A percentile compares a stretch with the other conserved stretches of the same genome.
Conservation (phyloP, 2,113 vertebrate species). For the Pica pica region DNA sequence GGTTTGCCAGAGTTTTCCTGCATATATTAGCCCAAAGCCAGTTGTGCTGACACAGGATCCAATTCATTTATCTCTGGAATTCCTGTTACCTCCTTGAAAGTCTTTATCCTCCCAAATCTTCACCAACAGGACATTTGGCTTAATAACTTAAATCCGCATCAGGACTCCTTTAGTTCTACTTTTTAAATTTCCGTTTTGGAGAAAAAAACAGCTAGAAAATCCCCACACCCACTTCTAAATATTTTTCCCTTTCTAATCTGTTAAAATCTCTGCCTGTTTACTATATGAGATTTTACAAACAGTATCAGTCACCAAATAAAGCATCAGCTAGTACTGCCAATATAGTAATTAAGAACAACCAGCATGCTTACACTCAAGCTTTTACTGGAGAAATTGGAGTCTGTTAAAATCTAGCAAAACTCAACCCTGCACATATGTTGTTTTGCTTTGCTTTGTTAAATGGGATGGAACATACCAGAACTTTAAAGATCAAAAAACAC, state of each 20-base stretch:
- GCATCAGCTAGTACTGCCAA: conserved; percentile 15
- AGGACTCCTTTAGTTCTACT: not conserved
- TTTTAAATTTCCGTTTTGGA: not conserved
- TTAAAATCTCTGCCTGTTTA: not conserved
- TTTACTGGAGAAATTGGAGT: not conserved
- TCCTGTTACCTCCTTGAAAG: not conserved
- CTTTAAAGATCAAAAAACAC: conserved; percentile 32
- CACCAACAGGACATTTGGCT: not conserved
- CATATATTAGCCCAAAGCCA: not conserved
- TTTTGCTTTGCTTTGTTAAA: conserved; percentile 62
- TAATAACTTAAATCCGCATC: not conserved
- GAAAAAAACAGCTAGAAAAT: not conserved
- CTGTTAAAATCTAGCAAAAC: conserved; percentile 46
- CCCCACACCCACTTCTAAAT: not conserved
- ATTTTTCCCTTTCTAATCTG: not conserved
- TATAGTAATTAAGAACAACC: conserved; percentile 34
- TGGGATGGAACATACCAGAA: conserved; percentile 48
- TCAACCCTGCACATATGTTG: conserved; percentile 57
- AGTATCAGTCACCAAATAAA: not conserved
- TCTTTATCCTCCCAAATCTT: not conserved
- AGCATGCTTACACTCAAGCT: not conserved
- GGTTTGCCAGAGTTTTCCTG: not conserved
- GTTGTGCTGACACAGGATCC: not conserved
- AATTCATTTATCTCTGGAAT: not conserved
- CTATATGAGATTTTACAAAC: not conserved